Base-by-base conservation (phyloP, 2,888 invertebrate species). In the Pammene aurita region DNA sequence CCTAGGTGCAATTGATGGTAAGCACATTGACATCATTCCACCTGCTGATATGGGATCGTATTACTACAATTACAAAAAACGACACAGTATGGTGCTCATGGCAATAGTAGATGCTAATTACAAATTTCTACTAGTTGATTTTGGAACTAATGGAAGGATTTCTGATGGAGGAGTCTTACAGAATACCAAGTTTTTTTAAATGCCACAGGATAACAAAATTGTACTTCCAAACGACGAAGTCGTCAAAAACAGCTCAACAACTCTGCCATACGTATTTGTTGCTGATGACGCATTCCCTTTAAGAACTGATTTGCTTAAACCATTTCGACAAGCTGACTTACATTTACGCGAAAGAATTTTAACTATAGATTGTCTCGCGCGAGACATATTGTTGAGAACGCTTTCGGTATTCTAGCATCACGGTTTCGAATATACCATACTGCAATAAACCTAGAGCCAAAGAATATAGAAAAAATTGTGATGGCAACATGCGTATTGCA, bases 151-250 rank as follows among this genome's bases (percentile, higher is more conserved):
- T 48, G 48, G 14, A 14, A 48, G 48, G 14, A 48, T 48, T 10
- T 50, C 50, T 9, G 50, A 50, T 18, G 50, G 50, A 50, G 50
- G 50, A 10, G 50, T 18, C 7, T 10, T 50, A 50, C 50, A 50
- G 7, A 50, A 50, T 2, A 50, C 50, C 16, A 50, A 10, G 6
- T 50, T 50, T 50, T 50, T 50, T 18, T 6, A 18, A 14, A 46
- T 5, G 14, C 7, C n/a, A 5, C n/a, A 46, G 7, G 7, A 46
- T 46, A 46, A 46, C 11, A 11, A 44, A 10, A 10, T 44, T 7
- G n/a, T n/a, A n/a, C n/a, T n/a, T n/a, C n/a, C n/a, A n/a, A n/a
- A n/a, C n/a, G n/a, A n/a, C n/a, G n/a, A n/a, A n/a, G n/a, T n/a
- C n/a, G n/a, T n/a, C n/a, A n/a, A n/a, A n/a, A n/a, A n/a, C n/a